Evolutionary conservation across 2,113 vertebrate species (phyloP), one percentile per base, ranked within the genome.

Genomic region (Smithornis capensis): DNA sequence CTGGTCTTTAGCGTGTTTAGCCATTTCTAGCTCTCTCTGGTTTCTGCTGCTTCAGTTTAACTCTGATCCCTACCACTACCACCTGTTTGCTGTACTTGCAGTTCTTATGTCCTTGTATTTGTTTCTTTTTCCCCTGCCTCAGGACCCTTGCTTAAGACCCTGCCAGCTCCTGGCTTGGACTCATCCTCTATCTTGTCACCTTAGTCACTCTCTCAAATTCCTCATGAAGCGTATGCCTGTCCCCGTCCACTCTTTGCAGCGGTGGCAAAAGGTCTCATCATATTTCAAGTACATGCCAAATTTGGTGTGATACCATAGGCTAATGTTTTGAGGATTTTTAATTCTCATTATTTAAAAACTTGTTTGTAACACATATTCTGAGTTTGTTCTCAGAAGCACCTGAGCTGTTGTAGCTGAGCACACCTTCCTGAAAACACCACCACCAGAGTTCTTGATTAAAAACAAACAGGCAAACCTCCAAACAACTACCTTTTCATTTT

Each of bases 101-200:
- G 47, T 82, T 87, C 28, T 90, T 70, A 19, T 2, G 6, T 81
- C 33, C 50, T 49, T 5, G 0, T 71, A 37, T 68, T 63, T 4
- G 6, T 11, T 3, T 0, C 6, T 68, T 62, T 83, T 65, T 5
- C 0, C 3, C 17, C 19, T 4, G 1, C 47, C 35, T 86, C 14
- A 31, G n/a, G 35, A 86, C 49, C 37, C 23, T 53, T 8, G 7
- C 29, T 83, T 15, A 63, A 12, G 44, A 47, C 24, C 44, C 37
- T 84, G 55, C 52, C 33, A 40, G n/a, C 13, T 21, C 18, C 29
- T 60, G 24, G 3, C 50, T 77, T 38, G 71, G 55, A 10, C 12
- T 77, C 49, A 31, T 86, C 12, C 29, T 67, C 65, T 47, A 12
- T 47, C 45, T 60, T 52, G 44, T 83, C 63, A 71, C 33, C 52